These are phyloP conservation scores for Sitophilus oryzae DNA, from an alignment of 1,140 invertebrate species.

Conservation along the genomic window DNA sequence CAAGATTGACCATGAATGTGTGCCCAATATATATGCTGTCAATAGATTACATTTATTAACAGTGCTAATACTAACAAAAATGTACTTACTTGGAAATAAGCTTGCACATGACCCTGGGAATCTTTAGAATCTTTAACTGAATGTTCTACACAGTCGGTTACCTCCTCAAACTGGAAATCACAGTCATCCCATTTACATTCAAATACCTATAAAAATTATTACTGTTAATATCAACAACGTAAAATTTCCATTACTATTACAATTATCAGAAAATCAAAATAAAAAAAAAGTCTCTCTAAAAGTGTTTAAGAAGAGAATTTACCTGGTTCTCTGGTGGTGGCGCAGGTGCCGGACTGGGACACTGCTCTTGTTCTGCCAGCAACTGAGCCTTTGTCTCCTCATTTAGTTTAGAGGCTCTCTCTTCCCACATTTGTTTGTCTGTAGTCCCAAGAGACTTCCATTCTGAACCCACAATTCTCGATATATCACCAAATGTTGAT, in stretches of 20 bases:
- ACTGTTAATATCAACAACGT: too few relatives aligned
- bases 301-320: too few relatives aligned
- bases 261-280: too few relatives aligned
- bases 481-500: conserved; percentile 94
- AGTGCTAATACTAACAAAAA: background rate
- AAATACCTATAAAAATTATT: conserved; percentile 63
- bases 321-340: conserved; percentile 28
- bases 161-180: conserved; percentile 89
- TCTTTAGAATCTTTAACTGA: conserved; percentile 68
- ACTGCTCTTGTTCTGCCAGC: conserved; percentile 47
- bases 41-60: too few relatives aligned
- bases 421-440: conserved; percentile 92
- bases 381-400: conserved; percentile 64
- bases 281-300: too few relatives aligned
- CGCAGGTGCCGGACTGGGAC: conserved; percentile 38
- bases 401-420: conserved; percentile 80
- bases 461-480: conserved; percentile 92
- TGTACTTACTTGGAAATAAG: conserved; percentile 46
- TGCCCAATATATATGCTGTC: too few relatives aligned
- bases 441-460: conserved; percentile 85
- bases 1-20: too few relatives aligned
- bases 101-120: conserved; percentile 54
- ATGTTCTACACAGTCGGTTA: conserved; percentile 84
- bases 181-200: conserved; percentile 91
- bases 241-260: too few relatives aligned